Base-by-base conservation (phyloP, 2,113 vertebrate species). In the Choloepus hoffmanni region DNA sequence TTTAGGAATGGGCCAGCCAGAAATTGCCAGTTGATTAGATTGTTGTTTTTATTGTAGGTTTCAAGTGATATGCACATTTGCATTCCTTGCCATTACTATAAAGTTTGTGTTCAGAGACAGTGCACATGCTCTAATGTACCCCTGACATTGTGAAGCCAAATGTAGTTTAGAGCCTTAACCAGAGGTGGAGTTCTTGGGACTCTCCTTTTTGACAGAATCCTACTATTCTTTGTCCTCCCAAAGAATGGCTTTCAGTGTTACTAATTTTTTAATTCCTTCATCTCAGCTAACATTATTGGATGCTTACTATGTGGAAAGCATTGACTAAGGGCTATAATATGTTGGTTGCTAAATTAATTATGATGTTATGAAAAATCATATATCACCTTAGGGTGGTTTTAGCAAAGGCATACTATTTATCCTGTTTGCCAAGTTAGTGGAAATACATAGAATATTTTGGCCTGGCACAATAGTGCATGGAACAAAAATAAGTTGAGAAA, bases 401-500 rank as follows among this genome's bases (percentile, higher is more conserved):
- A 40, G 60, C 70, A 85, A 73, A 92, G 18, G n/a, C 3, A 81
- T 16, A 26, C 30, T 63, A 60, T 93, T 94, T 89, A 36, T 70
- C 40, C 53, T 67, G 68, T 83, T 85, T 85, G n/a, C 67, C 73
- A 90, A 45, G 9, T 85, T 89, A 83, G 83, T 40, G 70, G 72
- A 91, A 70, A 88, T 76, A 72, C 10, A 30, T 87, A 73, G 81
- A n/a, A 33, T 68, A 58, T 45, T 70, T 78, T 72, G 50, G 28
- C 72, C 0, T 7, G 21, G 15, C 7, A 53, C 45, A 77, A 7
- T 95, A 88, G 43, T 84, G 18, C 21, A 16, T 86, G 43, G 63
- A 43, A 85, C 79, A 94, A 78, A 90, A 92, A 45, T 33, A 88
- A 83, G 15, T 79, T 85, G 50, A 83, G 76, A 79, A 84, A 21